Conservation (phyloP, 2,888 invertebrate genomes). For the Drosophila anomalipes region DNA sequence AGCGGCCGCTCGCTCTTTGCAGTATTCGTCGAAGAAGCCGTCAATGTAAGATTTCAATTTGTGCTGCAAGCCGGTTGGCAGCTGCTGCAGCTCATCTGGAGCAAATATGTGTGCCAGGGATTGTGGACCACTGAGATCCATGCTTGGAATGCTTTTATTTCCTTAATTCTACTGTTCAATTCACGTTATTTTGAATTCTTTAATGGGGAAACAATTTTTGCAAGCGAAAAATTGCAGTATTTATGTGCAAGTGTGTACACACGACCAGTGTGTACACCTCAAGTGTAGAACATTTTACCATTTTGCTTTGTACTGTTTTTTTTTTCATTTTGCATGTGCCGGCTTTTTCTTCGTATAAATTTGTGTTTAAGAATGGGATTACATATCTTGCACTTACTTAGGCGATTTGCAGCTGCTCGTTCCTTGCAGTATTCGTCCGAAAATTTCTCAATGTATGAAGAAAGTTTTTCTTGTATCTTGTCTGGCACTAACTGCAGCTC, state of each 20-base stretch:
- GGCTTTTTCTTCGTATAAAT: slow-evolving; percentile 28
- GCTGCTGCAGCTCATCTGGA: slow-evolving; percentile 86
- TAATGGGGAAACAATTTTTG: slow-evolving; percentile 9
- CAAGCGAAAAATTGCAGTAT: slow-evolving; percentile 41
- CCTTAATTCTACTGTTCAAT: slow-evolving; percentile 1
- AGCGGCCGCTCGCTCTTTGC: slow-evolving; percentile 90
- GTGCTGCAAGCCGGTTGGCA: slow-evolving; percentile 86
- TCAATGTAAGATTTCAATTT: slow-evolving; percentile 88
- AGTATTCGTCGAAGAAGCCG: slow-evolving; percentile 89
- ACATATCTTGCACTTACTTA: slow-evolving; percentile 48
- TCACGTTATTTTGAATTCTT: neutral
- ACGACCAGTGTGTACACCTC: slow-evolving; percentile 41
- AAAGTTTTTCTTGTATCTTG: slow-evolving; percentile 50
- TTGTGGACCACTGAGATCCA: slow-evolving; percentile 85
- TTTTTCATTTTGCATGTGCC: slow-evolving; percentile 23
- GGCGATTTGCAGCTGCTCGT: slow-evolving; percentile 43
- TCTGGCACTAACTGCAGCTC: slow-evolving; percentile 61
- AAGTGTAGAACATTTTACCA: neutral
- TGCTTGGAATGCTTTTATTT: slow-evolving; percentile 37
- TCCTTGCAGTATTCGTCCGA: slow-evolving; percentile 58
- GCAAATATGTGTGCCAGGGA: slow-evolving; percentile 85
- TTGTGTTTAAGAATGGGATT: neutral
- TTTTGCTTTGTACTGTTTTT: neutral
- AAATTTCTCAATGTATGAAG: slow-evolving; percentile 57
- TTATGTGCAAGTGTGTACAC: slow-evolving; percentile 49